These are phyloP conservation scores for Laodelphax striatellus DNA, from an alignment of 1,140 invertebrate species.

Conservation along the genomic window DNA sequence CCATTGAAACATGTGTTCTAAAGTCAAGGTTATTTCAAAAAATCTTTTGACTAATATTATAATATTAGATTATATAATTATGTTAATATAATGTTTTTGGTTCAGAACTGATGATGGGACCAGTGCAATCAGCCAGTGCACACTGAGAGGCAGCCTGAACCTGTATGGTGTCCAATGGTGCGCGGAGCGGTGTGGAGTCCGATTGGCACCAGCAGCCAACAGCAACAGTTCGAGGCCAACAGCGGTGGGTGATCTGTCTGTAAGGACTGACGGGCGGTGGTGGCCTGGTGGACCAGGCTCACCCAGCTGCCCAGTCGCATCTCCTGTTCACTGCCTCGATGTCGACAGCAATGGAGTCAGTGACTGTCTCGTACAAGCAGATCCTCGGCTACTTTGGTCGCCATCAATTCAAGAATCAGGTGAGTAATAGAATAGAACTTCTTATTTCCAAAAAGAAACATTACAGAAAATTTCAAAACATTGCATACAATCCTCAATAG, in stretches of 20 bases:
- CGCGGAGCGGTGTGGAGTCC: conserved; percentile 37
- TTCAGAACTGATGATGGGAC: too few relatives aligned
- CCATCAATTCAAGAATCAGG: conserved; percentile 56
- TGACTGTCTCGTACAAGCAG: conserved; percentile 58
- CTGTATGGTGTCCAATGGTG: conserved; percentile 57
- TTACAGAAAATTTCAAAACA: too few relatives aligned
- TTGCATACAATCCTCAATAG: too few relatives aligned
- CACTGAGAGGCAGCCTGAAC: conserved; percentile 39
- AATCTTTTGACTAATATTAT: too few relatives aligned
- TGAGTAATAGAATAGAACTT: too few relatives aligned
- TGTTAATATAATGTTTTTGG: too few relatives aligned
- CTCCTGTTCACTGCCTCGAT: conserved; percentile 56
- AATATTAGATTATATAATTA: too few relatives aligned
- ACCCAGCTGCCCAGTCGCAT: conserved; percentile 49
- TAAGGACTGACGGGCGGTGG: conserved; percentile 46
- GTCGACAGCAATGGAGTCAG: conserved; percentile 51
- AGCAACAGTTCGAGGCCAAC: conserved; percentile 29
- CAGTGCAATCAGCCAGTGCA: too few relatives aligned
- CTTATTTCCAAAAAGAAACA: too few relatives aligned
- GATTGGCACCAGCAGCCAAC: conserved; percentile 22
- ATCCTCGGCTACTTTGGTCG: conserved; percentile 50
- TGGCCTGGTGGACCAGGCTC: conserved; percentile 50
- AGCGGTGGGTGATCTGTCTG: conserved; percentile 39
- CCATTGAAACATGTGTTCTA: too few relatives aligned
- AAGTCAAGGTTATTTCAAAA: too few relatives aligned